Conservation (phyloP, 2,113 vertebrate species). For the Seriola dumerili region DNA sequence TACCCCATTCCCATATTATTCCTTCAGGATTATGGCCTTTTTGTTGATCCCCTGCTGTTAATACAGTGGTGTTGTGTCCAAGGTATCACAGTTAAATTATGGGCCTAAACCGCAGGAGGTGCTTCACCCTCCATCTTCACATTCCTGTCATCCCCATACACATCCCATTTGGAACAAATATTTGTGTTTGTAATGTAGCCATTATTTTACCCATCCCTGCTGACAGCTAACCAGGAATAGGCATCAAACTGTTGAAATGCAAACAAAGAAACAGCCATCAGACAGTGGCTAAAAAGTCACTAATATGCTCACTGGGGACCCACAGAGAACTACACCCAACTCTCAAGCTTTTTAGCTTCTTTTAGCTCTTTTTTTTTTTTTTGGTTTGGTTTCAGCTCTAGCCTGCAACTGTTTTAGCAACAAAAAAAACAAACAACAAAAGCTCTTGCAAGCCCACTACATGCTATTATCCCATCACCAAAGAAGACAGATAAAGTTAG, state of each 20-base stretch:
- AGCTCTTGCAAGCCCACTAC: too few relatives aligned
- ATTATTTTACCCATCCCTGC: neutral
- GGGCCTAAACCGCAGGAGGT: neutral
- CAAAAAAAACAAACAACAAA: too few relatives aligned
- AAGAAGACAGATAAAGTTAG: too few relatives aligned
- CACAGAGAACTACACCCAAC: too few relatives aligned
- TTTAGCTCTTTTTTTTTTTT: too few relatives aligned
- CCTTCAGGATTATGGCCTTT: neutral
- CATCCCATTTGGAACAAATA: neutral
- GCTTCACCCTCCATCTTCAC: conserved; percentile 24
- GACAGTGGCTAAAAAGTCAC: too few relatives aligned
- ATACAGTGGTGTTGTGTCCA: neutral
- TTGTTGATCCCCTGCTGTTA: neutral
- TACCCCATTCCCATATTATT: neutral
- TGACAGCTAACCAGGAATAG: neutral
- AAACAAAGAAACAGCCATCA: too few relatives aligned
- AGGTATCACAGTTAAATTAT: conserved; percentile 7
- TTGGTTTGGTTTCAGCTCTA: too few relatives aligned
- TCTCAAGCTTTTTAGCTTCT: neutral
- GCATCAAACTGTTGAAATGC: too few relatives aligned
- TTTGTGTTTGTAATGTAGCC: neutral
- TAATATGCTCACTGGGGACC: too few relatives aligned
- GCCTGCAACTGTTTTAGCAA: too few relatives aligned
- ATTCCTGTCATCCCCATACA: conserved; percentile 25
- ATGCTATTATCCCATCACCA: too few relatives aligned